phyloP scores from a whole-genome alignment of 2,113 vertebrate species.

The Laticauda colubrina region DNA sequence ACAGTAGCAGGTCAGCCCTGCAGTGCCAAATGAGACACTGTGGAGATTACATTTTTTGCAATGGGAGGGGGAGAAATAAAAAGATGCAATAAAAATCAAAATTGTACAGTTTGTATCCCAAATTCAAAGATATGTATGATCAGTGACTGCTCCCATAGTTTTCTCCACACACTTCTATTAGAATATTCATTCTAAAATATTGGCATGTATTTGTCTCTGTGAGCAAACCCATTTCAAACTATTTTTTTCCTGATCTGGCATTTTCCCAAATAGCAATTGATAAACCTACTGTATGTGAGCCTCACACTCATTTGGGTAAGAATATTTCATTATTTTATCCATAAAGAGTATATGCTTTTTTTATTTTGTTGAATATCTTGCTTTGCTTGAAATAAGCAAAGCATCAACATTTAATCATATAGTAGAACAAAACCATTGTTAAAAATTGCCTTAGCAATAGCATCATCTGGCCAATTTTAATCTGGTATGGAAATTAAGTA shows the following conservation, averaged over 20 bases:
- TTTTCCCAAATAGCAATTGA: neutral
- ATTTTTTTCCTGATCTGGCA: neutral
- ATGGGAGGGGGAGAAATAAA: constrained; percentile 22
- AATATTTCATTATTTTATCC: neutral
- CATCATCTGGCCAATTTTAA: neutral
- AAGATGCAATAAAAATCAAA: constrained; percentile 16
- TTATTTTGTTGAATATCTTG: neutral
- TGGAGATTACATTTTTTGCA: constrained; percentile 35
- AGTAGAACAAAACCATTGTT: neutral
- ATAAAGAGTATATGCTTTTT: neutral
- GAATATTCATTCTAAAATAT: neutral
- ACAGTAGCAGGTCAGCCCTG: constrained; percentile 30
- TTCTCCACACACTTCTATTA: neutral
- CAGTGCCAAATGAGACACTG: neutral
- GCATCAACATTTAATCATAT: neutral
- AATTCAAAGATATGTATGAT: neutral
- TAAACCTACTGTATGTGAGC: too few species aligned
- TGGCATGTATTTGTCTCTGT: neutral
- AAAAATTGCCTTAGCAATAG: neutral
- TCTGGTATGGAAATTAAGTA: neutral
- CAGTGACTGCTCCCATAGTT: neutral
- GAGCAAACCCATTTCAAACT: neutral
- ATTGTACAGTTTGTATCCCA: neutral
- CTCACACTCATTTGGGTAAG: too few species aligned
- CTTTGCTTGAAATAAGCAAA: neutral